Evolutionary conservation across 2,113 vertebrate species (phyloP), one percentile per base, ranked within the genome.

Genomic region (Oryzias melastigma): DNA sequence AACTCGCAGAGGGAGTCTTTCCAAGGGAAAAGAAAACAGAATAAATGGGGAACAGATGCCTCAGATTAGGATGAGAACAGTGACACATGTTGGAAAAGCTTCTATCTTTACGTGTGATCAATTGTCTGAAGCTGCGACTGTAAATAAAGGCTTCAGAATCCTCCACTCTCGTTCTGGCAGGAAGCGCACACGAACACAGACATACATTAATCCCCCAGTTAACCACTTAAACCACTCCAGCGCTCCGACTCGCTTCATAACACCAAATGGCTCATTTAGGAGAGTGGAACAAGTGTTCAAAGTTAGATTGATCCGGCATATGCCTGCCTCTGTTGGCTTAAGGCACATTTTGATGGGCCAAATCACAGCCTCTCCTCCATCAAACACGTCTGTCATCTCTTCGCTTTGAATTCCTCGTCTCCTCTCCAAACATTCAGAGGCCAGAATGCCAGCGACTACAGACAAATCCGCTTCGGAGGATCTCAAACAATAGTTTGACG

Each of bases 311-410:
- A 85, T 83, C 72, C 59, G 52, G 65, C 52, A 72, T 76, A 58
- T 58, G 75, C 83, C 84, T 73, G 75, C 81, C 81, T 85, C 81
- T 88, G 83, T 84, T 85, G 78, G 80, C 81, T 77, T 80, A 81
- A 75, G 68, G 70, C 65, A 62, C 73, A 49, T 83, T 89, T 84
- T 83, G 81, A 88, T 83, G 85, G 82, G 65, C 71, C 73, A 78
- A 85, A 89, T 81, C 75, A 72, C 74, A 60, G 71, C 74, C 75
- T 87, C 72, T 77, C 80, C 81, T 84, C 77, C 61, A 73, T 71
- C 75, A 85, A 53, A 83, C 68, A 18, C 58, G 62, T 87, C 76
- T 69, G 77, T 85, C 83, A 85, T 76, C 78, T 78, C 61, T 43
- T 55, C 62, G 64, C 63, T 80, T 83, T 85, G 70, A 76, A 75